phyloP scores from a whole-genome alignment of 2,113 vertebrate genomes.

The Macroglossus sobrinus region DNA sequence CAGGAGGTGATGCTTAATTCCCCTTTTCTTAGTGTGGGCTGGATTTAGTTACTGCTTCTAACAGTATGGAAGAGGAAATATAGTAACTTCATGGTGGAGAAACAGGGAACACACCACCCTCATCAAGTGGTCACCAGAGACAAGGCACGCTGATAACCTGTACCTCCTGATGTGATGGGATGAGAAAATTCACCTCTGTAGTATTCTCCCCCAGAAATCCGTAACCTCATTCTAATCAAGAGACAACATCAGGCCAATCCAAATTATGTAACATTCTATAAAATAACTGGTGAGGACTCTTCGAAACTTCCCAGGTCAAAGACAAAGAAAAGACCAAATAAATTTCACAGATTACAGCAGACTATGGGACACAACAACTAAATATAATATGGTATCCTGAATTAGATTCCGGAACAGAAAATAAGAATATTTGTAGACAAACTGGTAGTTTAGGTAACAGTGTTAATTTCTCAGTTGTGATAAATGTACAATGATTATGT shows the following conservation, averaged over 20 bases:
- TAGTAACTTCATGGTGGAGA: background rate
- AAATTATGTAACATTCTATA: background rate
- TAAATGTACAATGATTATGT: background rate
- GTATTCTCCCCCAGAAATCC: background rate
- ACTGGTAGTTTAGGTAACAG: background rate
- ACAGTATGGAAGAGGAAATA: background rate
- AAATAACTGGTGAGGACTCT: background rate
- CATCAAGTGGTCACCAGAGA: background rate
- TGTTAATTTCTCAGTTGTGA: background rate
- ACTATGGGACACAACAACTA: background rate
- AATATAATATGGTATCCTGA: background rate
- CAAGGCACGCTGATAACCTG: background rate
- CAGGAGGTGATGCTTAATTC: background rate
- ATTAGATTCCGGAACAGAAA: background rate
- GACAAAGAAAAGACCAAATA: background rate
- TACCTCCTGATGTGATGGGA: background rate
- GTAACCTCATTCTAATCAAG: background rate
- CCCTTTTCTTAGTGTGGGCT: background rate
- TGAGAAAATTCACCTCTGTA: background rate
- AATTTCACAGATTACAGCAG: background rate
- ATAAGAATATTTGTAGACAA: background rate
- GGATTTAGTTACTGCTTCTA: background rate
- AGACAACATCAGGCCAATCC: background rate
- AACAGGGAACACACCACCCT: background rate
- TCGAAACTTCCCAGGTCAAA: background rate